phyloP scores from a whole-genome alignment of 1,140 invertebrate genomes.

The Brachystomella parvula region DNA sequence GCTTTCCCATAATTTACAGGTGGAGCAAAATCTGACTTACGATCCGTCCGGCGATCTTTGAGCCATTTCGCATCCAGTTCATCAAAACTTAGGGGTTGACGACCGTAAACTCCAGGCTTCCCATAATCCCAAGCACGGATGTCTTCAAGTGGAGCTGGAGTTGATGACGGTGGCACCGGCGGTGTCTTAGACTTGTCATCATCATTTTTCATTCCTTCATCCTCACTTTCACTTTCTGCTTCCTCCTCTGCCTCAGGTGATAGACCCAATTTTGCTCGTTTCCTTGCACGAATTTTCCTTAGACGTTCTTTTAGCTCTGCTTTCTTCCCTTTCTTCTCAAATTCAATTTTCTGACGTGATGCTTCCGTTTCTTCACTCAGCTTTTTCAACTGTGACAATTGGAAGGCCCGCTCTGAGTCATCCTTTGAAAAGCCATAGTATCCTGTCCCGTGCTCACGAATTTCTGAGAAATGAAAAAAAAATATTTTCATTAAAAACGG shows the following conservation, averaged over 20 bases:
- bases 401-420: conserved; percentile 60
- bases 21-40: conserved; percentile 42
- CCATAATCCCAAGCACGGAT: conserved; percentile 43
- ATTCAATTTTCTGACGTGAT: conserved; percentile 57
- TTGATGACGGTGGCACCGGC: not conserved
- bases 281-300: conserved; percentile 65
- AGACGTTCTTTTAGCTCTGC: conserved; percentile 63
- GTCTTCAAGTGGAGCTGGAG: conserved; percentile 8
- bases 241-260: conserved; percentile 46
- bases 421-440: conserved; percentile 82
- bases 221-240: conserved; percentile 20
- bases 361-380: conserved; percentile 61
- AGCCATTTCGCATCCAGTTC: conserved; percentile 41
- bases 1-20: conserved; percentile 32
- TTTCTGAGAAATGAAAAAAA: conserved; percentile 52
- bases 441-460: conserved; percentile 75
- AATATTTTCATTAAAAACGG: not conserved
- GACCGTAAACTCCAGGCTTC: conserved; percentile 39
- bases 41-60: conserved; percentile 39
- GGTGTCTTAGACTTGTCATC: not conserved
- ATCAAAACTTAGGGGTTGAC: conserved; percentile 33
- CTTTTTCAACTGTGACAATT: conserved; percentile 65
- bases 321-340: conserved; percentile 56
- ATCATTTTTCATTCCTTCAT: conserved; percentile 11
- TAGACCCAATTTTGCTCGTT: conserved; percentile 64